Base-by-base conservation (phyloP, 2,797 vertebrate species). In the Sebastolobus altivelis region DNA sequence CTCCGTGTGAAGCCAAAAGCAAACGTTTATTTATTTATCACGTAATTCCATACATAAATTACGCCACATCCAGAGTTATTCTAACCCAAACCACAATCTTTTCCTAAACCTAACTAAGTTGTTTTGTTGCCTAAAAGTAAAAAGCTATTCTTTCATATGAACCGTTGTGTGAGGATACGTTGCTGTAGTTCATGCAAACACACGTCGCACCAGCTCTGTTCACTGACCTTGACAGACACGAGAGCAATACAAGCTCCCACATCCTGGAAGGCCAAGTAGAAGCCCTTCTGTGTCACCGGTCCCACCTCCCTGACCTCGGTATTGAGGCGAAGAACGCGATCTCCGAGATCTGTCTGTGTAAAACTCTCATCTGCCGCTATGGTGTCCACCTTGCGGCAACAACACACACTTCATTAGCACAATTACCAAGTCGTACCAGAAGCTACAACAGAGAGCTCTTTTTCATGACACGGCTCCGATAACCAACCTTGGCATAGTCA, bases 301-400 rank as follows among this genome's bases (percentile, higher is more conserved):
- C 98, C 98, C 43, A 99, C 97, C 72, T 99, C 98, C 37, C 99
- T 97, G 52, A 99, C 96, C 89, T 99, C 98, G 0, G 99, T 99
- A 86, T 99, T 99, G 76, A 99, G 97, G 75, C 99, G 97, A 66
- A 99, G 97, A 83, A 99, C 98, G 16, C 98, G 97, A 89, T 99
- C 98, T 2, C 98, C 98, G 65, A 99, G 94, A 91, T 99, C 99
- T 70, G 98, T 99, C 89, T 99, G 98, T 10, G 98, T 99, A 75
- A 99, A 99, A 88, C 98, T 99, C 93, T 99, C 98, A 60, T 99
- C 99, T 6, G 99, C 98, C 2, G 98, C 99, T 72, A 99, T 98
- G 58, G 99, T 99, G 82, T 99, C 99, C 33, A 99, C 98, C 94
- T 95, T 67, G 6, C 75, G 82, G 40, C 55, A 79, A 75, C 31